Evolutionary conservation across 2,888 invertebrate genomes (phyloP), one percentile per base, ranked within the genome.

Genomic region (Scaptomyza polygonia): DNA sequence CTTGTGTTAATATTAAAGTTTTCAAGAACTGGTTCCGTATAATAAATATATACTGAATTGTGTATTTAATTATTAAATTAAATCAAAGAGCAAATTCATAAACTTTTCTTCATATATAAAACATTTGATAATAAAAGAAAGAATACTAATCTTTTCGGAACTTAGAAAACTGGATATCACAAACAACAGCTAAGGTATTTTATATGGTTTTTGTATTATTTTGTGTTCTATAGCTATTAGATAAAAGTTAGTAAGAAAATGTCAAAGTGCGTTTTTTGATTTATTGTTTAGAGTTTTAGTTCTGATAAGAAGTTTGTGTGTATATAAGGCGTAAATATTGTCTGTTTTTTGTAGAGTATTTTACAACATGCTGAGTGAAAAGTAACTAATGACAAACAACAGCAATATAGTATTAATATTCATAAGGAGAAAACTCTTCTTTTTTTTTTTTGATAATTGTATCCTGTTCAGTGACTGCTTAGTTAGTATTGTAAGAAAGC

Each of bases 391-490:
- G 21, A 29, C 27, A 45, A 52, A 63, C 64, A 64, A 56, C 51
- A 42, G 67, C 67, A 51, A 36, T 34, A 36, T 16, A n/a, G n/a
- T n/a, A 5, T 9, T 32, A 39, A 16, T 40, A 55, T 49, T 3
- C 18, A 36, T 55, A 55, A 53, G 30, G 18, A 58, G 29, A 27
- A 39, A 56, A 53, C 51, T 55, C 44, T 21, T 14, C 21, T n/a
- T 39, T n/a, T 47, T 55, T 40, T 21, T 14, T 27, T n/a, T 39
- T n/a, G 12, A 25, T 29, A 25, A 48, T 48, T 43, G 43, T 75
- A 8, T 64, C 76, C 72, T 70, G 71, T 70, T 70, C 62, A 40
- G 74, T 48, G 63, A 69, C 52, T 53, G 72, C 55, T 44, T 61
- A 48, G 52, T 44, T 57, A 48, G 52, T 69, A 62, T 73, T 30